phyloP scores from a whole-genome alignment of 2,888 invertebrate species.

The Brachyptera putata region DNA sequence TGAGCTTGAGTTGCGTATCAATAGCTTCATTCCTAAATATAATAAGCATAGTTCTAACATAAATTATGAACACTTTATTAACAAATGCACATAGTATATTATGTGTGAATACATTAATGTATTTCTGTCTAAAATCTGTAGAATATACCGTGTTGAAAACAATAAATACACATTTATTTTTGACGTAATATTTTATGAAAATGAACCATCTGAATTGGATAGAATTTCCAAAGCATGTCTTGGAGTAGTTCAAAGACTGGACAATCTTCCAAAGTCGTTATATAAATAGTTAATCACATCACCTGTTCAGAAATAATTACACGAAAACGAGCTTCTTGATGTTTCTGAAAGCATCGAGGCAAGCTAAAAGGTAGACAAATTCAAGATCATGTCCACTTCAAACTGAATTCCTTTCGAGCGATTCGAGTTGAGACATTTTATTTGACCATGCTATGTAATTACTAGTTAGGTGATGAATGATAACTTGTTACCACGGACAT shows the following conservation, averaged over 20 bases:
- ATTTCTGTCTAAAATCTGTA: too few relatives aligned
- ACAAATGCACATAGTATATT: too few relatives aligned
- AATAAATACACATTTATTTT: too few relatives aligned
- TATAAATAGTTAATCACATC: slow-evolving; percentile 8
- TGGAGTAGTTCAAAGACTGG: not conserved
- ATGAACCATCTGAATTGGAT: not conserved
- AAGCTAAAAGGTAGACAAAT: not conserved
- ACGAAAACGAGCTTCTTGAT: not conserved
- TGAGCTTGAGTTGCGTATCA: too few relatives aligned
- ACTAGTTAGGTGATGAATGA: slow-evolving; percentile 11
- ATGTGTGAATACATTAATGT: too few relatives aligned
- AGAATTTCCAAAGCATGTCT: not conserved
- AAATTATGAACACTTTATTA: too few relatives aligned
- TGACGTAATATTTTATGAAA: too few relatives aligned
- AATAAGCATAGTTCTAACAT: too few relatives aligned
- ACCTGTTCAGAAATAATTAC: not conserved
- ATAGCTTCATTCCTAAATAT: too few relatives aligned
- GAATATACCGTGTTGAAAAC: too few relatives aligned
- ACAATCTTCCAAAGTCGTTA: not conserved
- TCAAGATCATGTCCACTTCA: too few relatives aligned
- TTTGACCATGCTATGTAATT: slow-evolving; percentile 14
- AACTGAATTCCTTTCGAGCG: slow-evolving; percentile 6
- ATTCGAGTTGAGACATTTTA: slow-evolving; percentile 21
- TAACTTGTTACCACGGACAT: not conserved
- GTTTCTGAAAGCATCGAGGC: not conserved